Conservation (phyloP, 1,140 invertebrate genomes). For the Drosophila nikananu region DNA sequence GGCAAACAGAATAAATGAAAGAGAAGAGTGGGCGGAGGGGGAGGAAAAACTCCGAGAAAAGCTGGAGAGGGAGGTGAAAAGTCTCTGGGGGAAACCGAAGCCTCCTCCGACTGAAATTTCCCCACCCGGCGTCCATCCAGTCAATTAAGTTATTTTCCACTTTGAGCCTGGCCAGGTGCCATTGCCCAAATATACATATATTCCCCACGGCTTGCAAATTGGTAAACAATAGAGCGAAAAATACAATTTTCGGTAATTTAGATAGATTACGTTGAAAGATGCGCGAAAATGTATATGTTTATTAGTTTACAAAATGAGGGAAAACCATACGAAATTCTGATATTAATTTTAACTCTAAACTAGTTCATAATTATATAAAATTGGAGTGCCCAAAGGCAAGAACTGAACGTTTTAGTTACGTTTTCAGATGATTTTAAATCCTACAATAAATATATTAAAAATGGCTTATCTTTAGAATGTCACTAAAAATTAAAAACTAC, state of each 20-base stretch:
- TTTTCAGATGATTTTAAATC: background rate
- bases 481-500: too few species aligned
- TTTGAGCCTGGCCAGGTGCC: conserved; percentile 24
- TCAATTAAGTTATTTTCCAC: conserved; percentile 38
- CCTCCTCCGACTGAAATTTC: background rate
- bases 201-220: conserved; percentile 30
- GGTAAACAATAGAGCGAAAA: conserved; percentile 37
- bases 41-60: conserved; percentile 5
- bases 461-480: background rate
- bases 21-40: background rate
- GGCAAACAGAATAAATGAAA: conserved; percentile 30
- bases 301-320: background rate
- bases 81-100: conserved; percentile 24
- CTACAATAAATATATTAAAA: background rate
- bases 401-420: too few species aligned
- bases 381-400: too few species aligned
- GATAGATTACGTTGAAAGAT: conserved; percentile 10
- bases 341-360: background rate
- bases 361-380: too few species aligned
- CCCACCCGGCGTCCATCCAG: conserved; percentile 7
- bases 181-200: background rate
- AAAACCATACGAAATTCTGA: background rate
- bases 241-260: conserved; percentile 21
- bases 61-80: background rate
- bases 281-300: background rate